Evolutionary conservation across 2,888 invertebrate species (phyloP).

Genomic region (Ypsolopha scabrella): DNA sequence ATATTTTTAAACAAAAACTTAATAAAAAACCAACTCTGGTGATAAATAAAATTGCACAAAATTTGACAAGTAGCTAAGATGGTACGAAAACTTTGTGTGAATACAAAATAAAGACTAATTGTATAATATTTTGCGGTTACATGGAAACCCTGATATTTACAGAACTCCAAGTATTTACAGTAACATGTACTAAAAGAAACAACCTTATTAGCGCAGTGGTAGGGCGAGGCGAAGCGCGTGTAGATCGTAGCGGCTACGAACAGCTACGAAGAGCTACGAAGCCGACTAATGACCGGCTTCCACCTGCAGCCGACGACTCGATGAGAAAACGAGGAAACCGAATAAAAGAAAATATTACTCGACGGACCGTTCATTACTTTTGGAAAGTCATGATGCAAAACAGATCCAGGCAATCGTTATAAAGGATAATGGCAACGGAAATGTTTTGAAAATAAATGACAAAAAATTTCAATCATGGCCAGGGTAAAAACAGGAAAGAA

Average conservation of each 20-base stretch:
- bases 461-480: background rate
- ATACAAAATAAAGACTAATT: too few species aligned
- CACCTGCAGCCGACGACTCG: slow-evolving; percentile 48
- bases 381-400: background rate
- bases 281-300: slow-evolving; percentile 40
- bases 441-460: background rate
- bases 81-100: too few species aligned
- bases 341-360: slow-evolving; percentile 32
- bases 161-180: too few species aligned
- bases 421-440: background rate
- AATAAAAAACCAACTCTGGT: too few species aligned
- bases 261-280: slow-evolving; percentile 15
- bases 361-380: slow-evolving; percentile 13
- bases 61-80: too few species aligned
- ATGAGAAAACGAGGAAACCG: slow-evolving; percentile 27
- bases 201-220: slow-evolving; percentile 9
- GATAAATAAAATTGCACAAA: too few species aligned
- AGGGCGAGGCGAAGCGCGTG: slow-evolving; percentile 14
- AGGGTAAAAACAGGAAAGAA: background rate
- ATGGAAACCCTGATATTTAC: too few species aligned
- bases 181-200: background rate
- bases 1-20: too few species aligned
- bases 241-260: slow-evolving; percentile 8
- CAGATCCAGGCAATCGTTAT: slow-evolving; percentile 1
- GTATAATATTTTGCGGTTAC: too few species aligned